phyloP scores from a whole-genome alignment of 2,888 invertebrate genomes.

The Xestoiulus laeticollis region DNA sequence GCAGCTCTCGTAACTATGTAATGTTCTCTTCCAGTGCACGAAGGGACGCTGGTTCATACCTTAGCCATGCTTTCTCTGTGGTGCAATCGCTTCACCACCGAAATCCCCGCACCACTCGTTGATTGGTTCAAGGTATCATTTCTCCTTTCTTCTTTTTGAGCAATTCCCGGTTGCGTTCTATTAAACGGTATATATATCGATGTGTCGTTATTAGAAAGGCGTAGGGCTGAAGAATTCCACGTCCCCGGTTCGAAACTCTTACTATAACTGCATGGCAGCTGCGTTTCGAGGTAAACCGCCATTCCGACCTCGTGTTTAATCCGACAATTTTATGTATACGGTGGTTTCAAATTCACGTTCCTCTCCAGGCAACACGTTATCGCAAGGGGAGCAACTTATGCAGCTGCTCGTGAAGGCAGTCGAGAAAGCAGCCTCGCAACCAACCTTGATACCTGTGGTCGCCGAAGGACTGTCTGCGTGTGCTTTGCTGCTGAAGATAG shows the following conservation, averaged over 20 bases:
- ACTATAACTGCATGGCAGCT: slow-evolving; percentile 78
- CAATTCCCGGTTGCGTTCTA: neutral
- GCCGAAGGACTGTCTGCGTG: slow-evolving; percentile 78
- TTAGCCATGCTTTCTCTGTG: slow-evolving; percentile 83
- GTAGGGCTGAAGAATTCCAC: slow-evolving; percentile 78
- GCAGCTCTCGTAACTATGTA: neutral
- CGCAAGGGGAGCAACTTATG: slow-evolving; percentile 65
- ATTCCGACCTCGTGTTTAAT: neutral
- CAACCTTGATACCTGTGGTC: slow-evolving; percentile 74
- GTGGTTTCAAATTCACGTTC: neutral
- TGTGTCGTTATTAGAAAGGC: slow-evolving; percentile 72
- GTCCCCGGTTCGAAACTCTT: slow-evolving; percentile 78
- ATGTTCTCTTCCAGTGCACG: slow-evolving; percentile 73
- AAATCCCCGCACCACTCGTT: slow-evolving; percentile 73
- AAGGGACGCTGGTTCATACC: slow-evolving; percentile 84
- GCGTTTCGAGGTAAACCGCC: slow-evolving; percentile 69
- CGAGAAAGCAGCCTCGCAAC: slow-evolving; percentile 79
- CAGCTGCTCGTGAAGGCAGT: slow-evolving; percentile 76
- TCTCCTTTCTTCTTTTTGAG: neutral
- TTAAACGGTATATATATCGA: neutral
- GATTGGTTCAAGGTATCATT: slow-evolving; percentile 68
- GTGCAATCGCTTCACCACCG: slow-evolving; percentile 74
- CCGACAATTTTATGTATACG: neutral
- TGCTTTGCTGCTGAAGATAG: slow-evolving; percentile 73
- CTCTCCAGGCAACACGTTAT: slow-evolving; percentile 56